phyloP scores from a whole-genome alignment of 2,113 vertebrate genomes.

The Bettongia penicillata region DNA sequence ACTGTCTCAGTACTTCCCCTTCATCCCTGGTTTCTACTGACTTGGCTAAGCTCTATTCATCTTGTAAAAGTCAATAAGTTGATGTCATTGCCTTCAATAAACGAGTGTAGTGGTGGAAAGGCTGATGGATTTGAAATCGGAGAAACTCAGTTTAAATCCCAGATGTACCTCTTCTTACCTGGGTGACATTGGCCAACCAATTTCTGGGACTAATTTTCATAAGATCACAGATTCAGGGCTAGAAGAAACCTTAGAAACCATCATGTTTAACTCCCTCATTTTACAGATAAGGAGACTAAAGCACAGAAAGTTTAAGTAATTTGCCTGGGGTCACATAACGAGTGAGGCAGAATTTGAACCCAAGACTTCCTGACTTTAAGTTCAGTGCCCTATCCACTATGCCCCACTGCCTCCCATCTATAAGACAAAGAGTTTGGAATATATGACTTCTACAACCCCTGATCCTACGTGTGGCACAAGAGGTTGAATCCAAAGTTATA shows the following conservation, averaged over 20 bases:
- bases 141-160: background rate
- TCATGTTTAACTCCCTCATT: background rate
- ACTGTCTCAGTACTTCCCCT: background rate
- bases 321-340: background rate
- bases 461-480: background rate
- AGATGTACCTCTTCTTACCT: background rate
- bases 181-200: background rate
- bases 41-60: constrained; percentile 19
- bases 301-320: background rate
- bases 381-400: background rate
- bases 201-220: background rate
- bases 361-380: background rate
- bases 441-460: background rate
- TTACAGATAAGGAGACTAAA: background rate
- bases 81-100: background rate
- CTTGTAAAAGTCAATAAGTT: background rate
- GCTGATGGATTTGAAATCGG: background rate
- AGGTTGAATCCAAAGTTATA: background rate
- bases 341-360: background rate
- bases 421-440: background rate
- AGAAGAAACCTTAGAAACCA: background rate
- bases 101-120: background rate
- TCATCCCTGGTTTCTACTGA: background rate
- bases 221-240: background rate
- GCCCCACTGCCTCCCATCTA: background rate